Evolutionary conservation across 1,140 invertebrate species (phyloP).

Genomic region (Meloidogyne chitwoodi): DNA sequence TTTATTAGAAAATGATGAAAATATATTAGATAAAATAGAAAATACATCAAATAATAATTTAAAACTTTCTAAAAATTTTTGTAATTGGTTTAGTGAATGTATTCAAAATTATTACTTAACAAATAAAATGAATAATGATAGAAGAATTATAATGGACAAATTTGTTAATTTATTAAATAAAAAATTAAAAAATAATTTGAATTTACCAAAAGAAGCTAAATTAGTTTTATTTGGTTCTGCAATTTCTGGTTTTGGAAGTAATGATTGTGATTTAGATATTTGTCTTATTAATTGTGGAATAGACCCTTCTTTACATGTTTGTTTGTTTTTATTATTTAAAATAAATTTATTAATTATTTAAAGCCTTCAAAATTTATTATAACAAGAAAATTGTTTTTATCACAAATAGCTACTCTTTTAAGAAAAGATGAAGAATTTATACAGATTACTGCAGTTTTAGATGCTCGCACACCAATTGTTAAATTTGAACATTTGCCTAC

Average conservation of each 20-base stretch:
- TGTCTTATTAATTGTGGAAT: constrained; percentile 7
- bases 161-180: background rate
- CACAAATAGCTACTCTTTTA: background rate
- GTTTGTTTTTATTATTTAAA: background rate
- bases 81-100: background rate
- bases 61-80: background rate
- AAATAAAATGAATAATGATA: background rate
- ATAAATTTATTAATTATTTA: background rate
- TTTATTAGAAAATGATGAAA: background rate
- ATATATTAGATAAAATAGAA: too few species aligned
- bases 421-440: background rate
- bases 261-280: constrained; percentile 17
- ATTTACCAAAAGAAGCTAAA: background rate
- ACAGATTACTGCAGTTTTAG: background rate
- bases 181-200: background rate
- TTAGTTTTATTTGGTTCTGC: constrained; percentile 13
- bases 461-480: constrained; percentile 12
- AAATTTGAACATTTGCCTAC: background rate
- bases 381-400: background rate
- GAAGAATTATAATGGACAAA: background rate
- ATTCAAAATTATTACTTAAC: background rate
- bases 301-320: constrained; percentile 2
- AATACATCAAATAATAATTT: too few species aligned
- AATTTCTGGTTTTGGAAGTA: constrained; percentile 13
- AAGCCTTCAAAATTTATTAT: background rate